Evolutionary conservation across 23 tunicate genomes (phyloP).

Genomic region (Oikopleura dioica): DNA sequence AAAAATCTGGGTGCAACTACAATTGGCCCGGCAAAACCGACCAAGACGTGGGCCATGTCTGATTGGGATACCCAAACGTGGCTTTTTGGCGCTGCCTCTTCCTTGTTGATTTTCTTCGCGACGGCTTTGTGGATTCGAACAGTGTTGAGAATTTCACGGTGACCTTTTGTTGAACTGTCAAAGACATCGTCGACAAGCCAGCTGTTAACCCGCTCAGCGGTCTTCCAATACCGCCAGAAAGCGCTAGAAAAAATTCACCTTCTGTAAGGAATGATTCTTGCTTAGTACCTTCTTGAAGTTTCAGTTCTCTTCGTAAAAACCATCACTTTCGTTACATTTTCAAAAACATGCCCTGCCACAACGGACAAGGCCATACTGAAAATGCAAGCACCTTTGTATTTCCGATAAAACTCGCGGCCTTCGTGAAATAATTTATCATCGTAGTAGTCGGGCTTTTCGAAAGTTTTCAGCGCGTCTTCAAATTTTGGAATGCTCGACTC

Average conservation of each 20-base stretch:
- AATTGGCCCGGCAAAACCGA: constrained; percentile 5
- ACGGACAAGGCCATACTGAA: constrained; percentile 7
- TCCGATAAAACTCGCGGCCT: not conserved
- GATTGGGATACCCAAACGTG: constrained; percentile 4
- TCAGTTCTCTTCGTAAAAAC: constrained; percentile 3
- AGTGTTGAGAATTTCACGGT: not conserved
- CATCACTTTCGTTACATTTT: not conserved
- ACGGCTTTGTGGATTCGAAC: not conserved
- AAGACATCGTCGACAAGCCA: not conserved
- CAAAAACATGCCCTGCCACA: not conserved
- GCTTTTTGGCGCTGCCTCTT: not conserved
- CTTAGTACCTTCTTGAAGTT: constrained; percentile 6
- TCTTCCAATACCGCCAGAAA: too few relatives aligned
- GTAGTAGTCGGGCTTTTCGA: not conserved
- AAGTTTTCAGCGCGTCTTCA: too few relatives aligned
- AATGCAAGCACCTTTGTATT: constrained; percentile 2
- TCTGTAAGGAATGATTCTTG: too few relatives aligned
- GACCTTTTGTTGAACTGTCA: not conserved
- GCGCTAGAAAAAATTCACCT: too few relatives aligned
- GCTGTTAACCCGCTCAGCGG: not conserved
- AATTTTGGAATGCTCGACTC: too few relatives aligned
- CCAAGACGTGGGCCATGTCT: not conserved
- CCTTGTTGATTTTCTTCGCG: constrained; percentile 6
- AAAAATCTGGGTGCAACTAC: constrained; percentile 2
- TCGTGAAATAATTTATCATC: constrained; percentile 1